Evolutionary conservation across 2,888 invertebrate species (phyloP).

Genomic region (Clusia tigrina): DNA sequence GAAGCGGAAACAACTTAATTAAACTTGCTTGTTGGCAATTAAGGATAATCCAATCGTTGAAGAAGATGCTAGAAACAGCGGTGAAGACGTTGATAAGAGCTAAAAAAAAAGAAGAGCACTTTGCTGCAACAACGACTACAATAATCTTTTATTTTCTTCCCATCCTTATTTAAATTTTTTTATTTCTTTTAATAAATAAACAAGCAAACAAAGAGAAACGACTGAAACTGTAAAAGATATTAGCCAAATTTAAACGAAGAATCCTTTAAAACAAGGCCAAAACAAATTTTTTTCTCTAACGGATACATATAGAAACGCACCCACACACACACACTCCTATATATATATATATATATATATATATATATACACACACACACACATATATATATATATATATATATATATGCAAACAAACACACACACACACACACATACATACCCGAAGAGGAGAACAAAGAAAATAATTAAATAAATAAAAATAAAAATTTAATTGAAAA

Average conservation of each 20-base stretch:
- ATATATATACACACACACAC: too few species aligned
- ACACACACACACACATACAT: too few species aligned
- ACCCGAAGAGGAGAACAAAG: not conserved
- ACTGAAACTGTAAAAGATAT: not conserved
- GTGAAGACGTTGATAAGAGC: not conserved
- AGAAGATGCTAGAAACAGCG: too few species aligned
- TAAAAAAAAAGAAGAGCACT: not conserved
- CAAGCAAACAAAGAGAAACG: not conserved
- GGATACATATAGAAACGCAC: not conserved
- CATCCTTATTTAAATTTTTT: constrained; percentile 6
- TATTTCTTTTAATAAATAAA: not conserved
- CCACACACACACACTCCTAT: too few species aligned
- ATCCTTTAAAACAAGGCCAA: not conserved
- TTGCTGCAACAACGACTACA: constrained; percentile 4
- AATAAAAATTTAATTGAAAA: constrained; percentile 1
- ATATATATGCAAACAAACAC: too few species aligned
- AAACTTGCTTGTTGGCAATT: not conserved
- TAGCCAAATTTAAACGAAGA: not conserved
- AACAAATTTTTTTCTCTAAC: too few species aligned
- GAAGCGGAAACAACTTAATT: constrained; percentile 27
- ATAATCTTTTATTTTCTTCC: too few species aligned
- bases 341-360: too few species aligned
- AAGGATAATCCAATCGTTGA: too few species aligned
- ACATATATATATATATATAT: too few species aligned
- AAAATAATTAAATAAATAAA: not conserved